Base-by-base conservation (phyloP, 2,888 invertebrate genomes). In the Meloe dianella region DNA sequence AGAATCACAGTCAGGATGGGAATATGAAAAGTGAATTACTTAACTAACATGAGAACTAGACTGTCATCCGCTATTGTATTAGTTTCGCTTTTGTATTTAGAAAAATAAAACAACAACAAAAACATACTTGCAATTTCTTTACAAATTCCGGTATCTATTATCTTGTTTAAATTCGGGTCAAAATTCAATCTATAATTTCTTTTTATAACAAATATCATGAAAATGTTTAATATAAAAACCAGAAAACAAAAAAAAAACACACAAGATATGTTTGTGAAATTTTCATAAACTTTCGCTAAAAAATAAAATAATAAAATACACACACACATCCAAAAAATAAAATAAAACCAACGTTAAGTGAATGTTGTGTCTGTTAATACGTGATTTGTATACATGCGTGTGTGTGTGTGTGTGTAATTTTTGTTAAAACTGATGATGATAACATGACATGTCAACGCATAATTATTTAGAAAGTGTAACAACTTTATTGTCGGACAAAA, bases 11-110 rank as follows among this genome's bases (percentile, higher is more conserved):
- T 51, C 47, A 20, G 10, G 47, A 38, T 71, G 71, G 69, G 71
- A 71, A 69, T 68, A 70, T 68, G 70, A 72, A 71, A 72, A 75
- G 68, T 68, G 73, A 71, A 73, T 75, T 75, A 75, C 75, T 73
- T 75, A 75, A 74, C 65, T 27, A 51, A 51, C 68, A 59, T 75
- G 75, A 64, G 75, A 75, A 75, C 58, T 61, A 68, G 71, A 70
- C 68, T 71, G 64, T 60, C 72, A 66, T 71, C 72, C 64, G 67
- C 71, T 57, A 71, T 73, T 73, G 74, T 73, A 58, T 62, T 66
- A 63, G 64, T 63, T 70, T 67, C 65, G 66, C 47, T 51, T 51
- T 51, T 51, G 47, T 51, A 51, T 51, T 22, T 20, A 10, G 10
- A 20, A 51, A 51, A 51, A 51, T 22, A 22, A 10, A 51, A 51